Evolutionary conservation across 2,888 invertebrate species (phyloP).

Genomic region (Miltochrista miniata): DNA sequence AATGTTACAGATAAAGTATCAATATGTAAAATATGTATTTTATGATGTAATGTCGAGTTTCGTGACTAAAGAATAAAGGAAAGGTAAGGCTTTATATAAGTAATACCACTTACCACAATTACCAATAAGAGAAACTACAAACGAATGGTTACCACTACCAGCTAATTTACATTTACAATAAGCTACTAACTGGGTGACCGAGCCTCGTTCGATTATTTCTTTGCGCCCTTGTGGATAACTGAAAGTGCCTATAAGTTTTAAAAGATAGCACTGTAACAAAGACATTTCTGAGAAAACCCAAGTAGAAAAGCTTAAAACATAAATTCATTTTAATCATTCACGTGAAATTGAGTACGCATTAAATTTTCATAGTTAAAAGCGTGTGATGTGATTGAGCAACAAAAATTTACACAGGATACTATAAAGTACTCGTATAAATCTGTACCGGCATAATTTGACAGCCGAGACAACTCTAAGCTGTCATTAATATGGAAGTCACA

Average conservation of each 20-base stretch:
- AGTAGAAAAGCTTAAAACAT: too few species aligned
- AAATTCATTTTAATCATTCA: too few species aligned
- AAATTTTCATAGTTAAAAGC: too few species aligned
- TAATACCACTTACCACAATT: background rate
- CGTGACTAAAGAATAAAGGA: background rate
- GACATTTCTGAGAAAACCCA: too few species aligned
- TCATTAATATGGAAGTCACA: background rate
- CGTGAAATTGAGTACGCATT: too few species aligned
- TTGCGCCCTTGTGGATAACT: too few species aligned
- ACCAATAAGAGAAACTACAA: background rate
- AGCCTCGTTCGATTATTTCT: background rate
- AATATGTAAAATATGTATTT: background rate
- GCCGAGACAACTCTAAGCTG: background rate
- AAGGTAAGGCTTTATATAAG: background rate
- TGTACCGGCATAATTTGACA: background rate
- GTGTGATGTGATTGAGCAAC: background rate
- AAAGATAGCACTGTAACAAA: too few species aligned
- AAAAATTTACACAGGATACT: background rate
- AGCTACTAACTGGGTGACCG: constrained; percentile 4
- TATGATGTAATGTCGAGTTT: background rate
- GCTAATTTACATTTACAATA: background rate
- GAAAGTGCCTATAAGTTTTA: too few species aligned
- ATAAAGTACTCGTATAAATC: too few species aligned
- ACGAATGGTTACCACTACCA: constrained; percentile 6
- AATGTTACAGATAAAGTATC: background rate